Conservation (phyloP, 2,888 invertebrate species). For the Chironomus tentans region DNA sequence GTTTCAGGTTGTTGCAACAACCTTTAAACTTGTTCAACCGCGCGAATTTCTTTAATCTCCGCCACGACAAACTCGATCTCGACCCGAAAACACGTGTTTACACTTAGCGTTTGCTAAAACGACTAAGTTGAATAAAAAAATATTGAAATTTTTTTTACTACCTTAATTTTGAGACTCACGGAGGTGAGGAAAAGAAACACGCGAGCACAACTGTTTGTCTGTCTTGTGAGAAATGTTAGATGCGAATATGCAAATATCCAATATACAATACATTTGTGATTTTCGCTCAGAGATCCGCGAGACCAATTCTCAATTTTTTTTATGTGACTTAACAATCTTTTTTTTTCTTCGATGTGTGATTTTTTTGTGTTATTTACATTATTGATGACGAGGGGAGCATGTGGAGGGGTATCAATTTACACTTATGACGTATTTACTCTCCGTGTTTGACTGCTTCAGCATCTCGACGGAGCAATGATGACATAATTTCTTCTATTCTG, state of each 20-base stretch:
- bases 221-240: not conserved
- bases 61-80: not conserved
- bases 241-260: not conserved
- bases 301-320: too few species aligned
- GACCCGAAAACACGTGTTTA: constrained; percentile 13
- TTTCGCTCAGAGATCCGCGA: not conserved
- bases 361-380: not conserved
- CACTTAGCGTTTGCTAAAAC: constrained; percentile 19
- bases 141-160: not conserved
- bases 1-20: not conserved
- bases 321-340: too few species aligned
- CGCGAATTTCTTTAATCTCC: not conserved
- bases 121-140: constrained; percentile 4
- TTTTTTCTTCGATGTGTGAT: too few species aligned
- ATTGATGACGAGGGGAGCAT: not conserved
- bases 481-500: not conserved
- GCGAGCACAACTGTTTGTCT: not conserved
- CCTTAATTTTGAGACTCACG: not conserved
- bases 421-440: not conserved
- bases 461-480: not conserved
- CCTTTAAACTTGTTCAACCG: not conserved
- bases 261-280: not conserved
- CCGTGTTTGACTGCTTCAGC: not conserved
- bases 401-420: not conserved
- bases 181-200: not conserved